Base-by-base conservation (phyloP, 1,140 invertebrate species). In the Triops cancriformis region DNA sequence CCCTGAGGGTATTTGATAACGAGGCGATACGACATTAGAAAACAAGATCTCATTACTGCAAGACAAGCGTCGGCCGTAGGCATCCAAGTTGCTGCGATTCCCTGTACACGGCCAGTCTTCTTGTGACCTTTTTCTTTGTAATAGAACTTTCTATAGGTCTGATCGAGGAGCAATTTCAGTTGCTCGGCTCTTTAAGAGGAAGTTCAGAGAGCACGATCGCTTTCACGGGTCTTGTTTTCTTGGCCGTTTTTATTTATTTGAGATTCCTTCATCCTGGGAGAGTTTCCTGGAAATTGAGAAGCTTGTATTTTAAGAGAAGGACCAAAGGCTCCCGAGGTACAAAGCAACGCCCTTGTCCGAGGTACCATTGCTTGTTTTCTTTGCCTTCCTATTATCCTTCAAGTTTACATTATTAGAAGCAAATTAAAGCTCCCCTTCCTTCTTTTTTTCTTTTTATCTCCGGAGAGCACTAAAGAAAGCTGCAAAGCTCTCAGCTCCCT, bases 11-110 rank as follows among this genome's bases (percentile, higher is more conserved):
- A 64, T 64, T 64, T 64, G 51, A 64, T 64, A 64, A 64, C 51
- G 51, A 64, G 51, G 51, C 51, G 51, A 64, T 64, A 64, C 51
- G 51, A 64, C 51, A 64, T 64, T 64, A 64, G 51, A 64, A 64
- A 64, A 64, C 51, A 64, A 64, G 51, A 64, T 64, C 51, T 64
- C 51, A 64, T 64, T 64, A 64, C 51, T 64, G 23, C 51, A 0
- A 64, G 51, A 64, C 51, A 64, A 64, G 51, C 0, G 18, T 23
- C 51, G 51, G 51, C 51, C 51, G 14, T 64, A 23, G 51, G 51
- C 51, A 18, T 23, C 51, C 51, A 64, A 64, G 51, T 14, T 64
- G 51, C 51, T 64, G 2, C 23, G 51, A 64, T n/a, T n/a, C 23
- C 51, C 51, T 37, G 51, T 64, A 64, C 51, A 64, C 51, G 51